These are phyloP conservation scores for Pycnomerus fuliginosus DNA, from an alignment of 2,888 invertebrate genomes.

Conservation along the genomic window DNA sequence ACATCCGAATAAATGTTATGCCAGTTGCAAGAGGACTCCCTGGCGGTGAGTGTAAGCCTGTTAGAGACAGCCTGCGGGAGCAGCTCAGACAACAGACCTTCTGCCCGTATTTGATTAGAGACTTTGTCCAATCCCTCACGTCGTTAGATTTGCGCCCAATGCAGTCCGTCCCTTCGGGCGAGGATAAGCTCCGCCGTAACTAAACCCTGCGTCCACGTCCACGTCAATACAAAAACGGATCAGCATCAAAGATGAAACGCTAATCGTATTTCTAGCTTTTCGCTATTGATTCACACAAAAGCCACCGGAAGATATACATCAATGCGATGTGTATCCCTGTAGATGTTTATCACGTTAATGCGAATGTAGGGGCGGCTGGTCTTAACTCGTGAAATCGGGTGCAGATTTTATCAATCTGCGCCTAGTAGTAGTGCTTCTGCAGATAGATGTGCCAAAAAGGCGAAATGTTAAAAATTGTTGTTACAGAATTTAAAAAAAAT, in stretches of 20 bases:
- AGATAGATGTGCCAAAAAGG: too few relatives aligned
- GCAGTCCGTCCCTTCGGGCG: slow-evolving; percentile 29
- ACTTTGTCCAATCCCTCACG: slow-evolving; percentile 45
- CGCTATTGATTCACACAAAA: not conserved
- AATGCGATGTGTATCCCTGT: too few relatives aligned
- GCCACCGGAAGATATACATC: too few relatives aligned
- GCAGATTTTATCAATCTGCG: too few relatives aligned
- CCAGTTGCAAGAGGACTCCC: slow-evolving; percentile 26
- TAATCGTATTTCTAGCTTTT: not conserved
- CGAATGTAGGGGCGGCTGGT: too few relatives aligned
- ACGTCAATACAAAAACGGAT: slow-evolving; percentile 32
- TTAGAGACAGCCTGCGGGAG: slow-evolving; percentile 39
- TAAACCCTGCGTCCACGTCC: slow-evolving; percentile 32
- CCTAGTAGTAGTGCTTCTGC: too few relatives aligned
- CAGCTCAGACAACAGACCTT: slow-evolving; percentile 45
- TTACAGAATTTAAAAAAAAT: too few relatives aligned
- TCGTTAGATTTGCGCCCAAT: slow-evolving; percentile 39
- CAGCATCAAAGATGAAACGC: slow-evolving; percentile 8
- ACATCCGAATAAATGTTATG: slow-evolving; percentile 22
- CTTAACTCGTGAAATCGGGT: too few relatives aligned
- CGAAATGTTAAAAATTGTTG: too few relatives aligned
- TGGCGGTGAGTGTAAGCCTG: slow-evolving; percentile 36
- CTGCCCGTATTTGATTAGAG: slow-evolving; percentile 48
- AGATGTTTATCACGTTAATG: too few relatives aligned
- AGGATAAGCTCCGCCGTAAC: slow-evolving; percentile 35